These are phyloP conservation scores for Zeus faber DNA, from an alignment of 2,113 vertebrate species.

Conservation along the genomic window DNA sequence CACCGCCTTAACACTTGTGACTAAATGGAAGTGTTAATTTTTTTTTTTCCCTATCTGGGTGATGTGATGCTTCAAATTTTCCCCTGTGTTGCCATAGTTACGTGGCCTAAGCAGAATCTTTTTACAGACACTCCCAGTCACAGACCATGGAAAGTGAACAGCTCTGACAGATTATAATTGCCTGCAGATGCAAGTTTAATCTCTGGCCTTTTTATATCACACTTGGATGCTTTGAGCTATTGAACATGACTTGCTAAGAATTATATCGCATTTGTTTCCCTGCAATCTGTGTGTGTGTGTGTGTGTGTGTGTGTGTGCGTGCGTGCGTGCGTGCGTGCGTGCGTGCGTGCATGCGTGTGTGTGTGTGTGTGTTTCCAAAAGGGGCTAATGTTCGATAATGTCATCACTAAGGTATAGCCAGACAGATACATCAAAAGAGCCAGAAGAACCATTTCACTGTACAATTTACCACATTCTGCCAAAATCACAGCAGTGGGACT, in stretches of 20 bases:
- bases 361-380: too few relatives aligned
- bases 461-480: too few relatives aligned
- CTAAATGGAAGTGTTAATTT: conserved; percentile 59
- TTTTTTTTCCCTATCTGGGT: conserved; percentile 43
- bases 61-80: conserved; percentile 19
- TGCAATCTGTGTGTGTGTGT: too few relatives aligned
- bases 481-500: too few relatives aligned
- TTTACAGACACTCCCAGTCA: conserved; percentile 27
- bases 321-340: too few relatives aligned
- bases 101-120: conserved; percentile 29
- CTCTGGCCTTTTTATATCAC: conserved; percentile 44
- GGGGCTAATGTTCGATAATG: too few relatives aligned
- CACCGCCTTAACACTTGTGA: too few relatives aligned
- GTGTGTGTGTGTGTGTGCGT: too few relatives aligned
- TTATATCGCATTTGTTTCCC: conserved; percentile 16
- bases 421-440: too few relatives aligned
- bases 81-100: conserved; percentile 52
- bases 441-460: too few relatives aligned
- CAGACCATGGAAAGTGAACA: conserved; percentile 38
- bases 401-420: too few relatives aligned
- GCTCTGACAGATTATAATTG: conserved; percentile 40
- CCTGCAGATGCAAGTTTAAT: conserved; percentile 48
- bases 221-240: conserved; percentile 34
- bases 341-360: too few relatives aligned
- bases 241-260: conserved; percentile 24